Conservation (phyloP, 2,888 invertebrate species). For the Odontothrips loti region DNA sequence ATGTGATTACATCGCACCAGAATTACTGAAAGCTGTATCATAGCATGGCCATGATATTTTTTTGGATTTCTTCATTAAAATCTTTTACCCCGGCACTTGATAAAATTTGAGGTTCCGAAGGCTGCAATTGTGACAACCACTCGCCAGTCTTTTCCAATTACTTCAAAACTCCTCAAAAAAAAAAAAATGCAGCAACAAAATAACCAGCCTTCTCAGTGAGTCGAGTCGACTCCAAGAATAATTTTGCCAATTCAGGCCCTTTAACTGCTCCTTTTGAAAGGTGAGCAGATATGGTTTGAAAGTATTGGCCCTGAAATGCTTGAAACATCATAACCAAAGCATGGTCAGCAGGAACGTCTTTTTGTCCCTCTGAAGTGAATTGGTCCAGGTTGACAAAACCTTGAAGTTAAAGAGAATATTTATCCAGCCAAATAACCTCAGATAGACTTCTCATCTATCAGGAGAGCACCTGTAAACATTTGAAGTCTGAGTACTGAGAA, state of each 20-base stretch:
- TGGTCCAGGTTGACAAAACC: conserved; percentile 31
- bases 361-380: conserved; percentile 31
- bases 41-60: too few species aligned
- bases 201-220: conserved; percentile 32
- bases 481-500: too few species aligned
- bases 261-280: conserved; percentile 29
- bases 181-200: conserved; percentile 34
- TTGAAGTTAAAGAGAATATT: conserved; percentile 28
- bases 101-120: too few species aligned
- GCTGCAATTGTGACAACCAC: too few species aligned
- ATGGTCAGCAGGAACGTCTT: conserved; percentile 32
- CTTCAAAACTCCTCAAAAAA: too few species aligned
- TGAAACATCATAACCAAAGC: conserved; percentile 34
- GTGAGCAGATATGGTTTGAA: conserved; percentile 31
- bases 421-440: conserved; percentile 30
- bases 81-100: too few species aligned
- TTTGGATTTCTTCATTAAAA: too few species aligned
- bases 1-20: too few species aligned
- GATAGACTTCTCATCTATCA: conserved; percentile 34
- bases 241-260: conserved; percentile 10
- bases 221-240: conserved; percentile 30
- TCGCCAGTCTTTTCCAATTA: too few species aligned
- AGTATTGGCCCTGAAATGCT: conserved; percentile 33
- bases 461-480: conserved; percentile 31
- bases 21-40: too few species aligned